Evolutionary conservation across 2,113 vertebrate genomes (phyloP).

Genomic region (Phainopepla nitens): DNA sequence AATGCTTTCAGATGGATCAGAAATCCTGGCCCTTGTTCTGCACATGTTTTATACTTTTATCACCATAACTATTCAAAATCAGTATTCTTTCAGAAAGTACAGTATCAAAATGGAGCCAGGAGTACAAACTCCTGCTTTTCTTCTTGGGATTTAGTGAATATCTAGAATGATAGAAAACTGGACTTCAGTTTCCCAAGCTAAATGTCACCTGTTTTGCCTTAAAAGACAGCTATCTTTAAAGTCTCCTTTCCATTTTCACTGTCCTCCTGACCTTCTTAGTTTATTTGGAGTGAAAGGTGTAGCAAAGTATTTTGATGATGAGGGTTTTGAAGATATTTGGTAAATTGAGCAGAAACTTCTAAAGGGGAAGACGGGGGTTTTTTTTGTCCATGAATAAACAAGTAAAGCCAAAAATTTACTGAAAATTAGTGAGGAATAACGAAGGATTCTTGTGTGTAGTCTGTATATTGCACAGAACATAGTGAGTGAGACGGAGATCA

Average conservation of each 20-base stretch:
- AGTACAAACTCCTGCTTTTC: not conserved
- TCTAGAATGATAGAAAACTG: not conserved
- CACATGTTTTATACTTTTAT: not conserved
- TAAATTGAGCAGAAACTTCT: not conserved
- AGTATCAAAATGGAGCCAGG: not conserved
- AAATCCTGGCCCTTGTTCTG: not conserved
- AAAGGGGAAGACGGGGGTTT: not conserved
- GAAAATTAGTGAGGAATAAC: not conserved
- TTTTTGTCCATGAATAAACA: not conserved
- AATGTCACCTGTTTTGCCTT: not conserved
- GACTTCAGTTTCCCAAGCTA: not conserved
- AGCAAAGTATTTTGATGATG: not conserved
- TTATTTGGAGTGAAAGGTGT: not conserved
- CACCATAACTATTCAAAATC: not conserved
- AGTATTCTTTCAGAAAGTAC: not conserved
- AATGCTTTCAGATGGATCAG: not conserved
- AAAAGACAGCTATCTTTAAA: not conserved
- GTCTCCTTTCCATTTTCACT: not conserved
- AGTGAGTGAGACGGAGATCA: not conserved
- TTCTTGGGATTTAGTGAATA: not conserved
- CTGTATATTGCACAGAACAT: not conserved
- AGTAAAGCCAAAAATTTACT: not conserved
- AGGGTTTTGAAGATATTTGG: not conserved
- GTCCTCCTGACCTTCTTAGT: not conserved
- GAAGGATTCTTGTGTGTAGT: not conserved